A percentile compares a stretch with the other conserved stretches of the same genome.
These are phyloP conservation scores for Strix aluco DNA, from an alignment of 2,113 vertebrate genomes.

Conservation along the genomic window DNA sequence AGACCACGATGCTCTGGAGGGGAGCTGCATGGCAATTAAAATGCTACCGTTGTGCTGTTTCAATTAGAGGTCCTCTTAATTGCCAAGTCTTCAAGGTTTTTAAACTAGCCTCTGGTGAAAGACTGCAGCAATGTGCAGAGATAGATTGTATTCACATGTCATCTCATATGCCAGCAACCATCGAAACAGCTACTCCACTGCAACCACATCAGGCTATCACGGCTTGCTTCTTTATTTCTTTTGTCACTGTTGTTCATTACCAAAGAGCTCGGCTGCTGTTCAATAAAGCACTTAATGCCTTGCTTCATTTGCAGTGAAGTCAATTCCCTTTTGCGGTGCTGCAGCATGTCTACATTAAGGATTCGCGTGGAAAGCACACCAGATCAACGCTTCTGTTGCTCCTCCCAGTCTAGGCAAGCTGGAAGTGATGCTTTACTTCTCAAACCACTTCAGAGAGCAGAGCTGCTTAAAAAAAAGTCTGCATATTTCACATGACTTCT, in stretches of 20 bases:
- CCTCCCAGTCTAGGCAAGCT: not conserved
- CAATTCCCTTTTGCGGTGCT: slow-evolving; percentile 7
- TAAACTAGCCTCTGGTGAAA: slow-evolving; percentile 49
- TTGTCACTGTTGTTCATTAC: slow-evolving; percentile 49
- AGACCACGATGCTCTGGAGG: not conserved
- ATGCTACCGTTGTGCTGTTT: slow-evolving; percentile 22
- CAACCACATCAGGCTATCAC: not conserved
- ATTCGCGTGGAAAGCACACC: not conserved
- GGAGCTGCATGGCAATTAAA: slow-evolving; percentile 30
- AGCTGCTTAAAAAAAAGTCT: not conserved
- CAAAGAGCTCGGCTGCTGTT: slow-evolving; percentile 59
- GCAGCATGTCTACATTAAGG: slow-evolving; percentile 26
- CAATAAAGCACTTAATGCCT: slow-evolving; percentile 62
- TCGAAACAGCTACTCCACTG: not conserved
- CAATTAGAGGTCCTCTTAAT: slow-evolving; percentile 49
- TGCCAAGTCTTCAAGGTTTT: slow-evolving; percentile 57
- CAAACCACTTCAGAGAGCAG: not conserved
- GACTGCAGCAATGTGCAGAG: not conserved
- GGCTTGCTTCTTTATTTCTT: slow-evolving; percentile 33
- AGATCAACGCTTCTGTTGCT: fast-evolving
- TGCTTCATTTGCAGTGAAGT: slow-evolving; percentile 40
- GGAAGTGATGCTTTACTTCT: not conserved
- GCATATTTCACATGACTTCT: not conserved
- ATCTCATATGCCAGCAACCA: not conserved
- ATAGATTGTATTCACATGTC: not conserved